Base-by-base conservation (phyloP, 2,888 invertebrate species). In the Pollenia amentaria region DNA sequence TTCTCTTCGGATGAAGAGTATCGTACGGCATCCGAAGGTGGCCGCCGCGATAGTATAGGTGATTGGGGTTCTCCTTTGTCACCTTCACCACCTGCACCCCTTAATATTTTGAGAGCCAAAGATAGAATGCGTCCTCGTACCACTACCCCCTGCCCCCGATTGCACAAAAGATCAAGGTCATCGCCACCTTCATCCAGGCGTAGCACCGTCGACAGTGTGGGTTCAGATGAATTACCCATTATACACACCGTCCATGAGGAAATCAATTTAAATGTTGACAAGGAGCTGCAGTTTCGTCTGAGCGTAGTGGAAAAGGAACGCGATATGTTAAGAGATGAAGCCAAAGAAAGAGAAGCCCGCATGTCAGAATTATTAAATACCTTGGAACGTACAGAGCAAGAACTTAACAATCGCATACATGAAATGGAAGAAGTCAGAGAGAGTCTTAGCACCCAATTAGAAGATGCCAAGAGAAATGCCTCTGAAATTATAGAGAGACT, bases 1-100 rank as follows among this genome's bases (percentile, higher is more conserved):
- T 96, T 97, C 90, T 97, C 97, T 0, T 97, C 97, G 0, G 97
- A 97, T 90, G 97, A 97, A 91, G 97, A 97, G 91, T 97, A 97
- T 90, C 94, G 97, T 90, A 97, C 97, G 0, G 97, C 97, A 11
- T 97, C 97, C 0, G 97, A 97, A 93, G 96, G 97, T 69, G 96
- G 96, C 0, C 94, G 96, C n/a, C 94, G 97, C 65, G 96, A 97
- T 89, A 97, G 97, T 88, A 96, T 97, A 21, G 87, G 87, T n/a
- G 97, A 97, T 91, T 97, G 97, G 97, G 96, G 96, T 40, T 97
- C 95, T 8, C 93, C 94, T 0, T 89, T 96, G 29, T 96, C 96
- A 0, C 95, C 96, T 0, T 96, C 96, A 0, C 96, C 96, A 1
- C 96, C 96, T 2, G 95, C 95, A 55, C 94, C 95, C 64, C 94